Percentiles rank a stretch among this genome's conserved stretches.
These are phyloP conservation scores for Phyllotis vaccarum DNA, from an alignment of 2,797 vertebrate genomes.

Conservation along the genomic window DNA sequence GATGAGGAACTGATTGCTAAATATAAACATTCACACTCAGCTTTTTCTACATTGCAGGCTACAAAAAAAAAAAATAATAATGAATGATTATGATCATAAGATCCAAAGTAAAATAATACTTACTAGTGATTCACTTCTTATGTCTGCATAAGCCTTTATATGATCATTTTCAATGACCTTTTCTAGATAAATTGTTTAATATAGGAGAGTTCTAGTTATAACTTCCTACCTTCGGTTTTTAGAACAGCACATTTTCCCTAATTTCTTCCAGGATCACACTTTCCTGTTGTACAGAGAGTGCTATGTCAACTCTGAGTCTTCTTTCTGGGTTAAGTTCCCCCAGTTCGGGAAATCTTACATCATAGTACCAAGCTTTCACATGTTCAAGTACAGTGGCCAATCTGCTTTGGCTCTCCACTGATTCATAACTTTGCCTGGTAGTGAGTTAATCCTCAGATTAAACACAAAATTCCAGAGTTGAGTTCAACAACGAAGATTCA, in stretches of 20 bases:
- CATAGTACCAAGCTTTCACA: neutral
- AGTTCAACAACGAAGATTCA: neutral
- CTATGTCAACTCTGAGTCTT: neutral
- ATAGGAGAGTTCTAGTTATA: neutral
- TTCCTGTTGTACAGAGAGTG: neutral
- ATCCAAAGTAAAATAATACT: neutral
- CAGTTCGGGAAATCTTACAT: neutral
- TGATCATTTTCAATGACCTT: neutral
- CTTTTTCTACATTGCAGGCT: neutral
- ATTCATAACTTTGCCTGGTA: neutral
- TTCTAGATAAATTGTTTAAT: neutral
- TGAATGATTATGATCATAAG: neutral
- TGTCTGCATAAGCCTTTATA: neutral
- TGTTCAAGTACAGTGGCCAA: too few relatives aligned
- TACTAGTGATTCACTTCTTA: neutral
- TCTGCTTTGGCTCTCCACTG: neutral
- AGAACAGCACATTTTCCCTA: neutral
- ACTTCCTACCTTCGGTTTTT: neutral
- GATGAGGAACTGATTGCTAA: neutral
- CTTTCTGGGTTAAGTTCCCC: constrained; percentile 3
- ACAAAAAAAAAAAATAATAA: constrained; percentile 21
- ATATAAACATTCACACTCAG: neutral
- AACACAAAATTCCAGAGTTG: neutral
- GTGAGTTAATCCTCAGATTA: neutral
- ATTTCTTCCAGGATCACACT: neutral